A percentile compares a stretch with the other conserved stretches of the same genome.
Conservation (phyloP, 1,140 invertebrate species). For the Cydia splendana region DNA sequence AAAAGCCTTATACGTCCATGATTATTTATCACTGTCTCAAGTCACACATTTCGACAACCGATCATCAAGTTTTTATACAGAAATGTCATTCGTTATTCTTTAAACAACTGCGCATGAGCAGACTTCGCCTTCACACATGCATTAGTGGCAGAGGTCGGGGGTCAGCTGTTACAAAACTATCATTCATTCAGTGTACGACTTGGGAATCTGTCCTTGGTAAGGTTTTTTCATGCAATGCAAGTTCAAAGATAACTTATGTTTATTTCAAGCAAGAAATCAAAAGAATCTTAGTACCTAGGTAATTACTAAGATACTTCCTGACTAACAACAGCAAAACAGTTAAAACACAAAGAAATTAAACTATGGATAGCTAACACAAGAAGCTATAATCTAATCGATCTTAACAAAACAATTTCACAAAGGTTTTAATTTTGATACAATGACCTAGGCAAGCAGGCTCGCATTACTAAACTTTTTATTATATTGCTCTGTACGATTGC, state of each 20-base stretch:
- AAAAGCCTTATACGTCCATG: neutral
- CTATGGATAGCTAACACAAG: neutral
- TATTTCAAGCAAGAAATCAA: neutral
- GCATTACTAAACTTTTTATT: conserved; percentile 28
- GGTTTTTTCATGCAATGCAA: neutral
- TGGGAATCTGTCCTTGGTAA: too few species aligned
- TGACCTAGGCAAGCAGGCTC: conserved; percentile 15
- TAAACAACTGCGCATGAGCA: neutral
- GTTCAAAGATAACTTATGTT: neutral
- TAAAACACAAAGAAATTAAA: neutral
- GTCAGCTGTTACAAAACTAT: neutral
- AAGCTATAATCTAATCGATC: neutral
- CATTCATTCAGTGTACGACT: too few species aligned
- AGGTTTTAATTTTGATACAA: conserved; percentile 30
- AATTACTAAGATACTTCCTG: neutral
- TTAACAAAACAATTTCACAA: conserved; percentile 1
- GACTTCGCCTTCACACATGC: neutral
- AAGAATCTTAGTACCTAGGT: too few species aligned
- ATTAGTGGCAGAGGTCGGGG: conserved; percentile 6
- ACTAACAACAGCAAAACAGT: neutral
- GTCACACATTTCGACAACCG: conserved; percentile 17
- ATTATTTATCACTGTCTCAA: conserved; percentile 3
- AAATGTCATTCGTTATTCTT: conserved; percentile 19
- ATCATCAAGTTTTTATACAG: conserved; percentile 22
- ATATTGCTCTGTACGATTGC: conserved; percentile 3